Evolutionary conservation across 1,140 invertebrate species (phyloP).

Genomic region (Drosophila nasuta): DNA sequence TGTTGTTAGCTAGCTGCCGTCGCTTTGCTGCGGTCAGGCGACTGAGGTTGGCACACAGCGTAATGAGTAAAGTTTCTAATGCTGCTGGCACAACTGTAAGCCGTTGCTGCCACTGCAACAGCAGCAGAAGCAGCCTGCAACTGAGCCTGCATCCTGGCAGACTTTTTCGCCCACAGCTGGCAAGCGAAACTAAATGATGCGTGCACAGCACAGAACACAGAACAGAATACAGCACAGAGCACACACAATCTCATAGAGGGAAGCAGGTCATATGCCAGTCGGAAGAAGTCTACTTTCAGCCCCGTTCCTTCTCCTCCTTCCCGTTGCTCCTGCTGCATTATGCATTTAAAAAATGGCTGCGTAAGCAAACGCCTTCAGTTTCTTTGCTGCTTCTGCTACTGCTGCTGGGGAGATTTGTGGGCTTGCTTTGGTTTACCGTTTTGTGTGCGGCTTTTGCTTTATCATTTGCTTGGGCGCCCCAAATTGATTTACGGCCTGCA

Average conservation of each 20-base stretch:
- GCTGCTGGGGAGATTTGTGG: constrained; percentile 57
- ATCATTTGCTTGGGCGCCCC: constrained; percentile 39
- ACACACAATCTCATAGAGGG: constrained; percentile 14
- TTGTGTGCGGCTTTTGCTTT: constrained; percentile 51
- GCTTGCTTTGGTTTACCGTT: constrained; percentile 52
- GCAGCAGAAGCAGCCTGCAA: neutral
- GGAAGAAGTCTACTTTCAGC: constrained; percentile 16
- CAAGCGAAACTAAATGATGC: constrained; percentile 62
- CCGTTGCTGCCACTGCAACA: constrained; percentile 27
- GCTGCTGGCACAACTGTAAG: constrained; percentile 75
- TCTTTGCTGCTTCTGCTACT: neutral
- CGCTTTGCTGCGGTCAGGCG: constrained; percentile 70
- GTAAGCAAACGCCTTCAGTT: constrained; percentile 65
- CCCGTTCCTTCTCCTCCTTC: neutral
- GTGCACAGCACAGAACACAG: constrained; percentile 33
- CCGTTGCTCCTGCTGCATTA: constrained; percentile 54
- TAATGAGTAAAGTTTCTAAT: constrained; percentile 84
- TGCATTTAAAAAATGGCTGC: constrained; percentile 76
- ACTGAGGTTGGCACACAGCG: constrained; percentile 70
- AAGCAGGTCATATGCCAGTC: constrained; percentile 43
- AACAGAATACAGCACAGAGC: constrained; percentile 32
- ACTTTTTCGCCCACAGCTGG: constrained; percentile 8
- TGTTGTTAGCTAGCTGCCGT: constrained; percentile 20
- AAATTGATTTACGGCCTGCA: constrained; percentile 72
- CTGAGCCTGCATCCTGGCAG: neutral